Evolutionary conservation across 1,140 invertebrate genomes (phyloP).

Genomic region (Homarus americanus): DNA sequence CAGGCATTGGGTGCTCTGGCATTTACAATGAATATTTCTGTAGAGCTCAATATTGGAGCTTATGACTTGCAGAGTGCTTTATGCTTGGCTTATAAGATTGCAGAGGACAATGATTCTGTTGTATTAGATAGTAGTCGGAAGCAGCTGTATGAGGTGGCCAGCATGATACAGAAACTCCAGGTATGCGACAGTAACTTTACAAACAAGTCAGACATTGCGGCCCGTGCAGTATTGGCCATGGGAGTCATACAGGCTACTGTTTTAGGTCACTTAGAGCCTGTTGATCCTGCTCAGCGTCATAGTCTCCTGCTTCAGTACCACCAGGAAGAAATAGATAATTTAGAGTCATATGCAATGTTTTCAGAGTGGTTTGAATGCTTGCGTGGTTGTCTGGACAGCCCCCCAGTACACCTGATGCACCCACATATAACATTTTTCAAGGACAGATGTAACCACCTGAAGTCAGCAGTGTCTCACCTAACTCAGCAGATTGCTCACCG

Average conservation of each 20-base stretch:
- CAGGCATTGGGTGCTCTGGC: conserved; percentile 29
- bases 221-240: conserved; percentile 75
- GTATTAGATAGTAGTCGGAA: neutral
- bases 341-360: conserved; percentile 53
- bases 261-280: conserved; percentile 79
- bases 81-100: conserved; percentile 22
- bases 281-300: conserved; percentile 88
- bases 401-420: conserved; percentile 68
- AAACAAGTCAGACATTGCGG: conserved; percentile 41
- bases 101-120: neutral
- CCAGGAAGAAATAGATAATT: conserved; percentile 81
- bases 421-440: conserved; percentile 77
- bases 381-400: conserved; percentile 42
- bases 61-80: conserved; percentile 29
- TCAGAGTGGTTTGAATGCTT: conserved; percentile 65
- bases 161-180: conserved; percentile 11
- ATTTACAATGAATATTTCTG: neutral
- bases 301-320: conserved; percentile 84
- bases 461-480: conserved; percentile 76
- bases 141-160: conserved; percentile 28
- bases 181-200: conserved; percentile 21
- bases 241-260: conserved; percentile 79
- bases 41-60: conserved; percentile 7
- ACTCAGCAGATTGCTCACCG: conserved; percentile 79
- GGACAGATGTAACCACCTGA: conserved; percentile 76